Evolutionary conservation across 2,888 invertebrate genomes (phyloP).

Genomic region (Dynastes tityus): DNA sequence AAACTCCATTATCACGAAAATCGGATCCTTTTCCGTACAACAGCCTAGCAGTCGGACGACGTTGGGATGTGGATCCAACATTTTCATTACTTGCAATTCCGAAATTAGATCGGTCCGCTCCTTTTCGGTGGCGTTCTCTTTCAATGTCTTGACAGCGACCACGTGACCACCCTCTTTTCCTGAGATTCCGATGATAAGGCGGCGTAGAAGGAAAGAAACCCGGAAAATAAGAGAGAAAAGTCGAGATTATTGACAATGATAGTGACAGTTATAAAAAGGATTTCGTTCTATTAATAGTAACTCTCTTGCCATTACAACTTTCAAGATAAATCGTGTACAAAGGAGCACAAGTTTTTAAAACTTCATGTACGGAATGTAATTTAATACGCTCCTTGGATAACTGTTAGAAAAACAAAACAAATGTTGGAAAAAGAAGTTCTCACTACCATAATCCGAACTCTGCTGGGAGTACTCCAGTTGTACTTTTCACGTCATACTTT

Average conservation of each 20-base stretch:
- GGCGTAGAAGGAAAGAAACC: no score
- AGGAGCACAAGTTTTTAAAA: no score
- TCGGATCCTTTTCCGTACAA: slow-evolving; percentile 92
- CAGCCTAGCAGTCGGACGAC: slow-evolving; percentile 91
- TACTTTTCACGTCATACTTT: no score
- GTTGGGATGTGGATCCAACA: slow-evolving; percentile 90
- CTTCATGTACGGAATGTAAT: no score
- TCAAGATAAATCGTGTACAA: no score
- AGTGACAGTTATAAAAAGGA: not conserved
- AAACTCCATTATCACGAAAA: slow-evolving; percentile 94
- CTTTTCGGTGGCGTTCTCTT: slow-evolving; percentile 91
- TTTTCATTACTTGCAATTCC: slow-evolving; percentile 93
- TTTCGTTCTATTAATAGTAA: not conserved
- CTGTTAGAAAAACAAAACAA: no score
- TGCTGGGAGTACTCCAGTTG: no score
- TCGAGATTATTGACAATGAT: not conserved
- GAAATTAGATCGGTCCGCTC: slow-evolving; percentile 90
- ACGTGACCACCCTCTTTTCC: slow-evolving; percentile 83
- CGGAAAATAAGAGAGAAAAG: not conserved
- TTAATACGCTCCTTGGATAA: no score
- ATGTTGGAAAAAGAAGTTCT: no score
- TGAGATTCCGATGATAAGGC: slow-evolving; percentile 61
- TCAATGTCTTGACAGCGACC: slow-evolving; percentile 95
- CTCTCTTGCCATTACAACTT: no score
- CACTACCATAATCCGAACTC: no score